Base-by-base conservation (phyloP, 2,888 invertebrate genomes). In the Calameuta filiformis region DNA sequence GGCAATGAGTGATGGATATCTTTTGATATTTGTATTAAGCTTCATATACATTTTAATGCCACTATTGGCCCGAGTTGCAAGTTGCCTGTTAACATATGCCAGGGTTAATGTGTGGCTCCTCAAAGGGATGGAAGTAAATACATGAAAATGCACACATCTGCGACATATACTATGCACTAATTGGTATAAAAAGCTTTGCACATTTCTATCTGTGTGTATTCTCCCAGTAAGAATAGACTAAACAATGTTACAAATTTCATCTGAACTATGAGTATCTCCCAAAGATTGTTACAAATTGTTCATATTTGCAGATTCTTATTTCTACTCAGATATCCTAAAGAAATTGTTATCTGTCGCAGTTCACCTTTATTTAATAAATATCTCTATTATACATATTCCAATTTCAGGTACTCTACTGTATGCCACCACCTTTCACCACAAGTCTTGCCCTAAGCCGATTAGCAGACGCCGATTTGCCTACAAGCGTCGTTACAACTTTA, bases 361-460 rank as follows among this genome's bases (percentile, higher is more conserved):
- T 23, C 23, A 56, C 23, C 56, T 37, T 69, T 35, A 31, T 37
- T 31, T 35, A 40, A 35, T 30, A 34, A 35, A 73, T 56, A 74
- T 74, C 30, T 73, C 77, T 69, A 23, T 69, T 77, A 71, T 75
- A 68, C 12, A 1, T 31, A 40, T 68, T 37, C 34, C 76, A 35
- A 33, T 86, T 89, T 73, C 77, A 91, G 91, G 89, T 91, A 75
- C 85, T 91, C 76, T 91, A 90, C 76, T 91, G 91, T 79, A 91
- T 91, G 89, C 91, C 91, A 79, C 91, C 91, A 12, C 91, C 91
- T 12, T 89, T 90, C 71, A 89, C 88, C 79, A 90, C 91, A 12
- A 87, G 90, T 81, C 81, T 91, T 74, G 90, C 88, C 71, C 81
- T 91, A 75, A 89, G 87, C 77, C 85, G 89, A 83, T 78, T 91